A percentile compares a stretch with the other conserved stretches of the same genome.
These are phyloP conservation scores for Hermaeophaga mercurialis DNA, from an alignment of 2,888 invertebrate species.

Conservation along the genomic window DNA sequence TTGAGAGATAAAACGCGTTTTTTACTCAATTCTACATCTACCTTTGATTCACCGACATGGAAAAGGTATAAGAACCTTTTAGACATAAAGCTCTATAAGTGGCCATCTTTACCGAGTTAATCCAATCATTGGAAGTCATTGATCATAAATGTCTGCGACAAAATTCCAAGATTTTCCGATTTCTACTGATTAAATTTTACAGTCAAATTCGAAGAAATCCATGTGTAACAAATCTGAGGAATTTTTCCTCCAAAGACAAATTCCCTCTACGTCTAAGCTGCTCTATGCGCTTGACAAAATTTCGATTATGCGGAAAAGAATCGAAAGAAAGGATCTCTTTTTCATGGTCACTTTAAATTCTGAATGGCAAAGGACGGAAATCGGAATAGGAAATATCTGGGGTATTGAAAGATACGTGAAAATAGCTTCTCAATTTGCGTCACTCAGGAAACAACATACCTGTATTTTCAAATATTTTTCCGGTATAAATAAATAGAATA, in stretches of 20 bases:
- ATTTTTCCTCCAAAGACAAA: slow-evolving; percentile 2
- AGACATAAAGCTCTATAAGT: slow-evolving; percentile 9
- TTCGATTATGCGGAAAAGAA: slow-evolving; percentile 12
- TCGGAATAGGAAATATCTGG: slow-evolving; percentile 4
- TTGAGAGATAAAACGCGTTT: not conserved
- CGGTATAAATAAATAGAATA: too few relatives aligned
- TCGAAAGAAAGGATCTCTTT: slow-evolving; percentile 14
- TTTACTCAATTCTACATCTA: not conserved
- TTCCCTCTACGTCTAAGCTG: not conserved
- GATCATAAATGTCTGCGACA: slow-evolving; percentile 12
- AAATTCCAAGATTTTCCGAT: slow-evolving; percentile 13
- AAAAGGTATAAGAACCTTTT: slow-evolving; percentile 2
- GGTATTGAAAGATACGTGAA: not conserved
- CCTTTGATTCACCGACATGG: not conserved
- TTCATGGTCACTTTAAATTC: slow-evolving; percentile 25
- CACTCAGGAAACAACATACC: too few relatives aligned
- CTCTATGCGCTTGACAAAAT: slow-evolving; percentile 9
- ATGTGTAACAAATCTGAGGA: slow-evolving; percentile 23
- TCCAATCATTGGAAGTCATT: slow-evolving; percentile 13
- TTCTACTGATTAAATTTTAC: slow-evolving; percentile 24
- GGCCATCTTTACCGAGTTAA: slow-evolving; percentile 4
- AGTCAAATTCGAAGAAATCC: slow-evolving; percentile 23
- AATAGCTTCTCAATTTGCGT: too few relatives aligned
- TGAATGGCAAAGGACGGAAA: slow-evolving; percentile 3
- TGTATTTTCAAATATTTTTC: too few relatives aligned